Conservation (phyloP, 2,888 invertebrate species). For the Sphecodes monilicornis region DNA sequence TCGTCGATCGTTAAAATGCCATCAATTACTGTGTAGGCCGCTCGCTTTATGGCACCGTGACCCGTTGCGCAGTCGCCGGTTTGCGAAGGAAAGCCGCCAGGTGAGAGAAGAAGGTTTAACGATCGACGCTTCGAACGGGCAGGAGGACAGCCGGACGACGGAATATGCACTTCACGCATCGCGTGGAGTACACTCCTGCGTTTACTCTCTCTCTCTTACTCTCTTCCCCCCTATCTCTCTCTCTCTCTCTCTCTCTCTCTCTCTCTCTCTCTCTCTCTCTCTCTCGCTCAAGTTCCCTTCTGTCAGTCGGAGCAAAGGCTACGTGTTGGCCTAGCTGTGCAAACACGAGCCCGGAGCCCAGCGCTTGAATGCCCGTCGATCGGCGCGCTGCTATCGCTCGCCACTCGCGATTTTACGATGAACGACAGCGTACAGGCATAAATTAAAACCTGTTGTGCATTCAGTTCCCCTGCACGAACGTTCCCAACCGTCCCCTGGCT, state of each 20-base stretch:
- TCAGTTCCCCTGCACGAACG: not conserved
- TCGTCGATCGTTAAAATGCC: constrained; percentile 7
- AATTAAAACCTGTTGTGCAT: constrained; percentile 46
- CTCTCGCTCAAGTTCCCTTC: constrained; percentile 14
- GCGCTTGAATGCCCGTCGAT: constrained; percentile 41
- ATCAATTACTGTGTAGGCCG: not conserved
- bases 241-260: not conserved
- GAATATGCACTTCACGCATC: constrained; percentile 51
- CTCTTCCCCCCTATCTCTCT: not conserved
- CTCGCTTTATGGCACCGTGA: constrained; percentile 5
- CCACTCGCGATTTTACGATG: constrained; percentile 46
- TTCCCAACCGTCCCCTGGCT: not conserved
- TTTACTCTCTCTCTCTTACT: not conserved
- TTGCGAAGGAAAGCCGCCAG: constrained; percentile 24
- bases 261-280: not conserved
- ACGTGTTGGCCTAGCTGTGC: constrained; percentile 79
- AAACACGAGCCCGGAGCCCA: constrained; percentile 70
- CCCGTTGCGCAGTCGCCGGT: constrained; percentile 3
- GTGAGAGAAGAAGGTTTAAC: constrained; percentile 55
- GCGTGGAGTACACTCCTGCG: constrained; percentile 38
- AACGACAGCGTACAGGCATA: constrained; percentile 39
- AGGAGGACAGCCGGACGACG: constrained; percentile 27
- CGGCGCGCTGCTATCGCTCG: constrained; percentile 33
- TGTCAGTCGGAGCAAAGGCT: constrained; percentile 27
- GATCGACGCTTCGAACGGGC: constrained; percentile 54